Evolutionary conservation across 2,888 invertebrate genomes (phyloP), one percentile per base, ranked within the genome.

Genomic region (Podotricha telesiphe): DNA sequence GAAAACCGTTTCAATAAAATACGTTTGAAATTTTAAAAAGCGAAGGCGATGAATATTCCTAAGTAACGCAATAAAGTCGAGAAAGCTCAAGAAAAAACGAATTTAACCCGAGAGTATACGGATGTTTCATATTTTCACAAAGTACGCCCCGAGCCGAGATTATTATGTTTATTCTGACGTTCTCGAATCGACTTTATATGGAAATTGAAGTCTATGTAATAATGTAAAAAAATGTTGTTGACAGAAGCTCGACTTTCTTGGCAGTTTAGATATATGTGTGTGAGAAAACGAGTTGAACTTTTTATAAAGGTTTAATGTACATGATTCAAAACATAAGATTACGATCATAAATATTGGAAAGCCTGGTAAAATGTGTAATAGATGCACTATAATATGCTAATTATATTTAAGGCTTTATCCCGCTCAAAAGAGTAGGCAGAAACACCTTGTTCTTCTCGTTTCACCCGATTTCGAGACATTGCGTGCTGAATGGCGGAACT

Each of bases 31-130:
- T 81, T 78, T 79, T 77, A 79, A 79, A 81, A 78, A 76, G 73
- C 71, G 73, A 77, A n/a, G n/a, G n/a, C n/a, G n/a, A n/a, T n/a
- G n/a, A n/a, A 76, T 76, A 75, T 75, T 73, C 78, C 78, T 76
- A 75, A 77, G 77, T 83, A 84, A 85, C 82, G 76, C 78, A 81
- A 84, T 82, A 83, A 84, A 81, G 81, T 76, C 75, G 75, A 77
- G 78, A 73, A 79, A 85, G 79, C 77, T 77, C 75, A 71, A 71
- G 70, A 77, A 80, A 79, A 78, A 78, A 76, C 76, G 80, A 76
- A 78, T 77, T 80, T 73, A 71, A 78, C 74, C 76, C 68, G 76
- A 78, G 74, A 75, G 78, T 78, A 74, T 70, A 73, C 73, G 69
- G 73, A 72, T 75, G 77, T 70, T 77, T 74, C 74, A 75, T 77